A percentile compares a stretch with the other conserved stretches of the same genome.
Conservation (phyloP, 2,888 invertebrate genomes). For the Steinernema scapterisci region DNA sequence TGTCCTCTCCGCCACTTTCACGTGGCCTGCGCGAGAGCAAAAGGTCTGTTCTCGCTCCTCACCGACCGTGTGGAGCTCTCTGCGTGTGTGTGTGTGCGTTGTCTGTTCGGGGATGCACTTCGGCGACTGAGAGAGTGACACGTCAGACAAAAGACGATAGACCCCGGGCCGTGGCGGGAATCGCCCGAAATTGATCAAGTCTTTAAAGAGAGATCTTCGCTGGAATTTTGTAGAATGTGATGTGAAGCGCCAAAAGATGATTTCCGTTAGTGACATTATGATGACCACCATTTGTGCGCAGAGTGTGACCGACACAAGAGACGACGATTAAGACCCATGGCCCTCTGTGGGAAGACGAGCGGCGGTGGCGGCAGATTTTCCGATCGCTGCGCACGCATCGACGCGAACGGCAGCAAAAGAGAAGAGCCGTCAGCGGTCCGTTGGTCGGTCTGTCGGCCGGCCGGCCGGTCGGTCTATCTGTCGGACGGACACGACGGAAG, state of each 20-base stretch:
- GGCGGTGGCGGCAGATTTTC: not conserved
- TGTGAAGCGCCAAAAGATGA: too few species aligned
- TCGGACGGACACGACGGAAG: not conserved
- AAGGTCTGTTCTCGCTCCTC: not conserved
- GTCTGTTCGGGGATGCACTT: slow-evolving; percentile 26
- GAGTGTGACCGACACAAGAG: not conserved
- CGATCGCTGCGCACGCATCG: too few species aligned
- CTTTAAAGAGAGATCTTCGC: too few species aligned
- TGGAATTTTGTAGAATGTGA: too few species aligned
- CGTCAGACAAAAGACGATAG: slow-evolving; percentile 26
- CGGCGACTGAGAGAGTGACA: slow-evolving; percentile 15
- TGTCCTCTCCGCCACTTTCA: not conserved
- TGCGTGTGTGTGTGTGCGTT: not conserved
- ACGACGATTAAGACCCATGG: slow-evolving; percentile 4
- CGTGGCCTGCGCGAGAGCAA: slow-evolving; percentile 26
- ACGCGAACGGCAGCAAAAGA: too few species aligned
- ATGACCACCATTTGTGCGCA: not conserved
- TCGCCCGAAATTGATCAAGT: not conserved
- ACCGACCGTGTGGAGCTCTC: too few species aligned
- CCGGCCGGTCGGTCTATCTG: too few species aligned
- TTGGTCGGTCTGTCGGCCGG: too few species aligned
- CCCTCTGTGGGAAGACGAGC: not conserved
- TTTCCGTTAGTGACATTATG: too few species aligned
- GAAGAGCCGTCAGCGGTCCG: too few species aligned
- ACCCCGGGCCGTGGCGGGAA: slow-evolving; percentile 21